Base-by-base conservation (phyloP, 1,140 invertebrate species). In the Latrodectus geometricus region DNA sequence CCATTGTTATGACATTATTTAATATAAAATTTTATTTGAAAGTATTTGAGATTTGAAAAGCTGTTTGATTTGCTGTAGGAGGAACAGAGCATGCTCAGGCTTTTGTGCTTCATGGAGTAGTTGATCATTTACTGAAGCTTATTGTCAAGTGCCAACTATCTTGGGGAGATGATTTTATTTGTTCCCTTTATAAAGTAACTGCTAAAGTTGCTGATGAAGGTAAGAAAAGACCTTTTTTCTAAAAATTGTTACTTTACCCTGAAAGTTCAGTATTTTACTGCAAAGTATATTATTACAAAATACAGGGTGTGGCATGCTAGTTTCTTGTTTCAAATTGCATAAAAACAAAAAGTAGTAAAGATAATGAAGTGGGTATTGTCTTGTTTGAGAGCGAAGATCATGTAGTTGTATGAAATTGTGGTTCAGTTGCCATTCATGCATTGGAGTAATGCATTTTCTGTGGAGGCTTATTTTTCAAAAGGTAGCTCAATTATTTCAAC, bases 181-280 rank as follows among this genome's bases (percentile, higher is more conserved):
- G 52, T 14, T 79, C 85, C 12, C 52, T 87, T 17, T 87, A 87
- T 23, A 74, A 23, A 79, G 56, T 87, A 8, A 80, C 85, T 52
- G 85, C 65, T 21, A 87, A 70, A 75, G 66, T 87, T 79, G 74
- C 76, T n/a, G 77, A 87, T 56, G 77, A 80, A 87, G 85, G 85
- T 87, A 74, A 73, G 0, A 8, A 9, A 21, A 20, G 11, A 5
- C 4, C 8, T 2, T 48, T n/a, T 74, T 74, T 48, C 23, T 48
- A 35, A 49, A 74, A 52, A 52, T 48, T 56, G 11, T 79, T 50
- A 14, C 11, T 75, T 52, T 9, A 72, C 0, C 21, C 8, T 72
- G 17, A 14, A 14, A 21, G 23, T 23, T 72, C 7, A 35, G 8
- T n/a, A 23, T 20, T 72, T 21, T 72, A 15, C 8, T 23, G 70